Evolutionary conservation across 2,113 vertebrate species (phyloP), one percentile per base, ranked within the genome.

Genomic region (Chroicocephalus ridibundus): DNA sequence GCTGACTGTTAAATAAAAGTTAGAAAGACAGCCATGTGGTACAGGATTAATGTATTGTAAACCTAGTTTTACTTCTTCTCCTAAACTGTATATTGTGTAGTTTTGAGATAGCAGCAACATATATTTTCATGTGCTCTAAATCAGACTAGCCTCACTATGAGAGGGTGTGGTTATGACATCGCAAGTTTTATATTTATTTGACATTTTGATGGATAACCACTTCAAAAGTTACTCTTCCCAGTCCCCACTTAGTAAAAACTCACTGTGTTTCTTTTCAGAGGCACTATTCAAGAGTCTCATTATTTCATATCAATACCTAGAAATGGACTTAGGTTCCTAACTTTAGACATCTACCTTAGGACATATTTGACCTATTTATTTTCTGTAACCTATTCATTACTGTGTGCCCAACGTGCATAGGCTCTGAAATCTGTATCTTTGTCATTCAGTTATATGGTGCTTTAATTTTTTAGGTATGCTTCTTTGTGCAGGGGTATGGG

Each of bases 391-490:
- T 66, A 13, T n/a, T 74, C 5, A 8, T 65, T 60, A 25, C 16
- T 58, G 8, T 77, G 47, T 80, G 32, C 32, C 90, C 11, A 25
- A 9, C 69, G 18, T 21, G 16, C 6, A 20, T 47, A 5, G 71
- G 21, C n/a, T 64, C 27, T 72, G 70, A 66, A 70, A 82, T 52
- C 18, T 60, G 22, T 12, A 38, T 77, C 31, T 76, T 80, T 69
- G 44, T 24, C 36, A 46, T 42, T 82, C 49, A 12, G 4, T 58
- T 70, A 52, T 8, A 7, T 26, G 44, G 11, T 85, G 84, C 13
- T 74, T 82, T 94, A 4, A 68, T 86, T 95, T 95, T 94, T 10
- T 70, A 97, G 97, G 68, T 97, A 95, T 32, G 4, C 80, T n/a
- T 77, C 68, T 44, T 5, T 68, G 22, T 70, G 3, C 51, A 36